phyloP scores from a whole-genome alignment of 2,797 vertebrate genomes.

The Echiichthys vipera region DNA sequence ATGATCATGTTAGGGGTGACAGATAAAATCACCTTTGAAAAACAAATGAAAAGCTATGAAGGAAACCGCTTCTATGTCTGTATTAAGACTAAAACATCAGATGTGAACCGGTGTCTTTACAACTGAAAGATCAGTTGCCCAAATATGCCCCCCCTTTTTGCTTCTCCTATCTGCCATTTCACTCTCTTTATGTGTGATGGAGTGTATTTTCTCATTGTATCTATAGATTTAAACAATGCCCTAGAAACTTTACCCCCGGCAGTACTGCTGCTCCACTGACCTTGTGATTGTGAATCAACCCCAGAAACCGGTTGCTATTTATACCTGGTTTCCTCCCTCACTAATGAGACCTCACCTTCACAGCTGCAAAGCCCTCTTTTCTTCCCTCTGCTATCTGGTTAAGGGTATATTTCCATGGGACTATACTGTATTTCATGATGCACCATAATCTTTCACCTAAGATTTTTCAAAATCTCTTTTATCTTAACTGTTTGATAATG shows the following conservation, averaged over 20 bases:
- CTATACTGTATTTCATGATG: neutral
- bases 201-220: conserved; percentile 26
- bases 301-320: conserved; percentile 56
- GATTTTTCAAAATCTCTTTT: too few relatives aligned
- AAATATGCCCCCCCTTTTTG: neutral
- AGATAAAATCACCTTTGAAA: neutral
- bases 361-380: conserved; percentile 18
- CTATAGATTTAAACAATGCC: conserved; percentile 37
- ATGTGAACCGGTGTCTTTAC: too few relatives aligned
- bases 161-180: conserved; percentile 10
- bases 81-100: neutral
- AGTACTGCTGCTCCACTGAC: conserved; percentile 60
- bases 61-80: neutral
- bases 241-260: conserved; percentile 58
- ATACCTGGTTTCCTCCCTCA: conserved; percentile 36
- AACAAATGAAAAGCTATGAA: neutral
- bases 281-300: conserved; percentile 54
- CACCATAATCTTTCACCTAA: neutral
- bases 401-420: neutral
- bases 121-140: neutral
- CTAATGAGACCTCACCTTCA: conserved; percentile 37
- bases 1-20: neutral
- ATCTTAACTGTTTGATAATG: too few relatives aligned
- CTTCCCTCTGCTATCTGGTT: too few relatives aligned
- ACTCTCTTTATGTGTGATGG: conserved; percentile 1